Evolutionary conservation across 2,113 vertebrate species (phyloP), one percentile per base, ranked within the genome.

Genomic region (Sander vitreus): DNA sequence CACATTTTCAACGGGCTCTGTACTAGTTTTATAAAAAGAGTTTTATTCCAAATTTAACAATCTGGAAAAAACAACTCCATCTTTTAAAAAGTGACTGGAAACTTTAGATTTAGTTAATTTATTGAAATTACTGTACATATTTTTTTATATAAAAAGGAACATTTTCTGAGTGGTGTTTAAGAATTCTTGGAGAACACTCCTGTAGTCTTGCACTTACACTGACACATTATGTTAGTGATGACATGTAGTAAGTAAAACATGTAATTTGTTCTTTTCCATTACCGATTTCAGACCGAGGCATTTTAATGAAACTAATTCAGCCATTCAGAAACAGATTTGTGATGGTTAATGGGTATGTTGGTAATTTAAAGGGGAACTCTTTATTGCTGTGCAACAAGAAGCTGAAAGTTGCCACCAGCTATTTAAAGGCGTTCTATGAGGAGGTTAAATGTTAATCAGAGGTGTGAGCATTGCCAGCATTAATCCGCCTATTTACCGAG

Each of bases 361-460:
- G 87, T 88, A 85, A 90, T 84, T 88, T 87, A 68, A 81, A 66
- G 82, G 80, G 74, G 47, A 72, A 7, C 74, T 85, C 64, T 81
- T 72, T n/a, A 39, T 88, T 69, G 80, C 73, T 63, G 64, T n/a
- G 67, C 83, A 88, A 89, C 88, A 92, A 91, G 86, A 87, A 80
- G 50, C 81, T 6, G 1, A 90, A 92, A 92, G 73, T 88, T 54
- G 64, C 85, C 70, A 65, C 67, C 14, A 19, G 80, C 57, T 69
- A 59, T 53, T 82, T 66, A 57, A 69, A 76, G 83, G 55, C 76
- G 73, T 66, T 80, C 80, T 76, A 57, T 8, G 53, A 69, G 64
- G 84, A 94, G 94, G 93, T 96, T 88, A 94, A 92, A 95, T 94
- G 94, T 95, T 96, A 95, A 96, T 96, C 94, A 91, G 87, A 82